Percentiles rank a stretch among this genome's conserved stretches.
These are phyloP conservation scores for Kryptolebias marmoratus DNA, from an alignment of 2,113 vertebrate genomes.

Conservation along the genomic window DNA sequence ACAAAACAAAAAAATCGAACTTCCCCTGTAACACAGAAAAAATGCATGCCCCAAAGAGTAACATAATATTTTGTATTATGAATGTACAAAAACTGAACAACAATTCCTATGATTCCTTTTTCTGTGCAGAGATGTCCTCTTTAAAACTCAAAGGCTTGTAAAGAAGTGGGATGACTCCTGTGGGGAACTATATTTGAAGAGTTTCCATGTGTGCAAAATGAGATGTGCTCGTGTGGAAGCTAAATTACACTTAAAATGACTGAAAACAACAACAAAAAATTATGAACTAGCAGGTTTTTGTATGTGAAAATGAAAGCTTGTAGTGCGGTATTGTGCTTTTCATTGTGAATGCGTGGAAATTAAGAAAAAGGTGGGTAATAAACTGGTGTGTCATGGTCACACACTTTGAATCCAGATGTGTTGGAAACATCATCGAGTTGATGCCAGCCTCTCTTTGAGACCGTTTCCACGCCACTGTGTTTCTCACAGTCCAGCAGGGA, in stretches of 20 bases:
- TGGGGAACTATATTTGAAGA: neutral
- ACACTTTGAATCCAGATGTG: conserved; percentile 61
- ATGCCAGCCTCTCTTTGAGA: conserved; percentile 12
- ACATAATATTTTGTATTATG: no score
- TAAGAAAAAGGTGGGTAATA: conserved; percentile 61
- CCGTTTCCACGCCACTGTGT: neutral
- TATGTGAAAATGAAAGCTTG: neutral
- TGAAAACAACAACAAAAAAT: neutral
- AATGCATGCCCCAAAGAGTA: no score
- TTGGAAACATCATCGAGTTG: neutral
- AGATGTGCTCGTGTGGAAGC: neutral
- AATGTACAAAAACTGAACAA: neutral
- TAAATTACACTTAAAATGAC: conserved; percentile 8
- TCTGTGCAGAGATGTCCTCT: neutral
- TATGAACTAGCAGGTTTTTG: neutral
- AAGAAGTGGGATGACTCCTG: neutral
- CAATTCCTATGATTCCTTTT: neutral
- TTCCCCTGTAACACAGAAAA: no score
- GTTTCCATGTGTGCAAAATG: conserved; percentile 4
- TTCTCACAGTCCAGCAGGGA: conserved; percentile 64
- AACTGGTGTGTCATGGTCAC: conserved; percentile 60
- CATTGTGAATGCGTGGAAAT: conserved; percentile 2
- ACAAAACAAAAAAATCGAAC: no score
- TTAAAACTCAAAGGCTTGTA: neutral
- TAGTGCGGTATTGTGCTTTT: conserved; percentile 4